Percentiles rank a stretch among this genome's conserved stretches.
Evolutionary conservation across 2,888 invertebrate species (phyloP).

Genomic region (Pollenia amentaria): DNA sequence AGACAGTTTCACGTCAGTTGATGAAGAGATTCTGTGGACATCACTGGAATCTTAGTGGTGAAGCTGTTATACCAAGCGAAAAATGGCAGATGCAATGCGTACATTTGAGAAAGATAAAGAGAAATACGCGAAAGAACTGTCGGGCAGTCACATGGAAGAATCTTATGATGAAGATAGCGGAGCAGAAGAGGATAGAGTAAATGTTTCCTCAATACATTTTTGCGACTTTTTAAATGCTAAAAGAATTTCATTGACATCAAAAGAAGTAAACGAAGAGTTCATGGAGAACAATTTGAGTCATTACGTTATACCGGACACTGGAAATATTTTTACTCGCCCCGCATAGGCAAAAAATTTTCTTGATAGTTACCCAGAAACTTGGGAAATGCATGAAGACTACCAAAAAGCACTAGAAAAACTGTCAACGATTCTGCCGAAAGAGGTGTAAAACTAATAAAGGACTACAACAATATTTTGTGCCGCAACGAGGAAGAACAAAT

Average conservation of each 20-base stretch:
- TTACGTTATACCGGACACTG: conserved; percentile 21
- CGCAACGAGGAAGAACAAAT: conserved; percentile 23
- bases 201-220: conserved; percentile 23
- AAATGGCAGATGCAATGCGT: conserved; percentile 23
- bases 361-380: conserved; percentile 24
- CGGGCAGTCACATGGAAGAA: conserved; percentile 9
- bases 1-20: background rate
- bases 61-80: conserved; percentile 7
- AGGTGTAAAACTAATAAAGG: conserved; percentile 12
- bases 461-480: conserved; percentile 35
- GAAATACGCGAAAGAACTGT: conserved; percentile 2
- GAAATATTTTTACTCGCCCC: conserved; percentile 12
- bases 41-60: background rate
- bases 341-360: conserved; percentile 26
- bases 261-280: conserved; percentile 2
- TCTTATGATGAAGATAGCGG: conserved; percentile 5
- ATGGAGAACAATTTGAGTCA: conserved; percentile 11
- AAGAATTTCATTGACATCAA: background rate
- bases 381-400: too few species aligned
- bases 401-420: too few species aligned
- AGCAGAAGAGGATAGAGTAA: conserved; percentile 2
- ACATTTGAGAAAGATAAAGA: conserved; percentile 12
- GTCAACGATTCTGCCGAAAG: conserved; percentile 34
- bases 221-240: conserved; percentile 10
- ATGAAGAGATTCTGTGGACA: background rate